A percentile compares a stretch with the other conserved stretches of the same genome.
These are phyloP conservation scores for Gerris buenoi DNA, from an alignment of 1,140 invertebrate genomes.

Conservation along the genomic window DNA sequence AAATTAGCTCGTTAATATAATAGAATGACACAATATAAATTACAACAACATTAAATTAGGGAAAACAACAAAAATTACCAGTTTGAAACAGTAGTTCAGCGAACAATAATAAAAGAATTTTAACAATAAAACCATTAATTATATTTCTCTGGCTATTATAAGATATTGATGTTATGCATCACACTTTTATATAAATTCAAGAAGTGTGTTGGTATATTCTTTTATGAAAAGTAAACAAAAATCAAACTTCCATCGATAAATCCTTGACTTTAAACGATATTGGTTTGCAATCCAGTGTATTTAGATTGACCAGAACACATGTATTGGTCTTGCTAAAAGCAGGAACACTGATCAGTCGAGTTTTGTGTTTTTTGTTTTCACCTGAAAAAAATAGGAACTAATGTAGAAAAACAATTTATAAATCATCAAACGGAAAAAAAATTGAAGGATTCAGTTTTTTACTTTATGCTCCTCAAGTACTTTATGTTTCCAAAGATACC, in stretches of 20 bases:
- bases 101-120: too few species aligned
- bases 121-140: too few species aligned
- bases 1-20: too few species aligned
- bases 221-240: too few species aligned
- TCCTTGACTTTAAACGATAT: slow-evolving; percentile 11
- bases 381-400: slow-evolving; percentile 5
- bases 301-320: slow-evolving; percentile 18
- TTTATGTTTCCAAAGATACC: neutral
- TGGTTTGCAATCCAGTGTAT: slow-evolving; percentile 16
- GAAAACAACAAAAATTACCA: too few species aligned
- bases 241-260: neutral
- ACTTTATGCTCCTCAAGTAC: neutral
- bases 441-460: neutral
- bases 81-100: too few species aligned
- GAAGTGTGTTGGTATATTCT: too few species aligned
- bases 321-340: slow-evolving; percentile 16
- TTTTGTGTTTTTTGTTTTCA: slow-evolving; percentile 1
- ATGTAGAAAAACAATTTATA: neutral
- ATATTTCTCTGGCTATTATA: too few species aligned
- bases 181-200: too few species aligned
- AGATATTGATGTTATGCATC: too few species aligned
- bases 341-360: slow-evolving; percentile 16
- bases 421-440: neutral
- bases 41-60: too few species aligned
- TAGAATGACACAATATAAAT: too few species aligned